Evolutionary conservation across 2,797 vertebrate genomes (phyloP).

Genomic region (Spizella passerina): DNA sequence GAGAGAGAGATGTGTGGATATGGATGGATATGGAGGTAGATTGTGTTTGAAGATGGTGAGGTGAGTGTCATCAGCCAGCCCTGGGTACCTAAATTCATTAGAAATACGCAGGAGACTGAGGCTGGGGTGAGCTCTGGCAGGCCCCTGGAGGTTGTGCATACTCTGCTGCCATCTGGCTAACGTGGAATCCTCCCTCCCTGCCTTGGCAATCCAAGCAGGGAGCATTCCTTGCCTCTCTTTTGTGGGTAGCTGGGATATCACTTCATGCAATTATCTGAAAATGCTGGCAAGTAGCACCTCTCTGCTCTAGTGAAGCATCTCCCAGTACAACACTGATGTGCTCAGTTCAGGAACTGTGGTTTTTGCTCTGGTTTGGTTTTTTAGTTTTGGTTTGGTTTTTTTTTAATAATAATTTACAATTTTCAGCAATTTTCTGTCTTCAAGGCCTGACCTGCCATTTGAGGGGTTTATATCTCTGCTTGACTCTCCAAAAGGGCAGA

Average conservation of each 20-base stretch:
- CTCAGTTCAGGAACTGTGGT: neutral
- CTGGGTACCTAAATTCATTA: neutral
- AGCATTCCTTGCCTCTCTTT: neutral
- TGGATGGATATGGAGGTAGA: neutral
- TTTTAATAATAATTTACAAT: neutral
- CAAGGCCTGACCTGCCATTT: neutral
- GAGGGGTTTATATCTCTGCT: neutral
- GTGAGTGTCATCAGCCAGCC: neutral
- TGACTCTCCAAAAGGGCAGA: neutral
- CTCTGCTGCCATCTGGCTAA: constrained; percentile 58
- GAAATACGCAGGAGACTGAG: fast-evolving
- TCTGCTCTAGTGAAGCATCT: neutral
- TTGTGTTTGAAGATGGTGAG: neutral
- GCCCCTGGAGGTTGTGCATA: neutral
- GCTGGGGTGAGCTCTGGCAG: neutral
- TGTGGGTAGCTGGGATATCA: neutral
- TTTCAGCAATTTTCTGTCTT: neutral
- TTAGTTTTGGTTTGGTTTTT: neutral
- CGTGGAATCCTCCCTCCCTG: neutral
- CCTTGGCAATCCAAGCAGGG: neutral
- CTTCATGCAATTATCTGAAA: neutral
- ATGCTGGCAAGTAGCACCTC: neutral
- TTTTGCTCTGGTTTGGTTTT: neutral
- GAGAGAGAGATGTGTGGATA: no score
- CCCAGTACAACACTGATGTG: no score